Base-by-base conservation (phyloP, 2,113 vertebrate species). In the Rattus rattus region DNA sequence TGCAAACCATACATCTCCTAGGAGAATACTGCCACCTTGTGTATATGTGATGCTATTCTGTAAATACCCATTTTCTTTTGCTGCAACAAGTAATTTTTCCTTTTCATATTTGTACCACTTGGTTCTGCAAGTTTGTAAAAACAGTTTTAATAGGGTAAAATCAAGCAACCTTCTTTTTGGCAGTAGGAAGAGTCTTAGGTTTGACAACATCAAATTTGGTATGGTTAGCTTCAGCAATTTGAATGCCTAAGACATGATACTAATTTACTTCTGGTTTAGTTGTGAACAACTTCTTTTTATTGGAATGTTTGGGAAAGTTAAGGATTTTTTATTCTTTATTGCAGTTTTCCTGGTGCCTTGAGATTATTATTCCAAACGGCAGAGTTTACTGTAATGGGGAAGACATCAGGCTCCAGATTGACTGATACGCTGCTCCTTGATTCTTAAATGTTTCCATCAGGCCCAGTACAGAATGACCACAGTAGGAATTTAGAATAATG, bases 1-100 rank as follows among this genome's bases (percentile, higher is more conserved):
- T 61, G 7, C n/a, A 19, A 20, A 88, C 54, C 12, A 63, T 36
- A 65, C 88, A 5, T 83, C 54, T 73, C 9, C 24, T 94, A 93
- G 95, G 88, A 93, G 49, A 94, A 96, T 83, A 91, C 94, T 98
- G 98, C 97, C 97, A 98, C 83, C 98, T 98, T 72, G 87, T 97
- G 97, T 96, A 17, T 81, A 36, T 92, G 11, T 52, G n/a, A 24
- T 81, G 92, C 16, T 92, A 83, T 70, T 96, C 92, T 94, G 30
- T 96, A 73, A 54, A 36, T 80, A 61, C 73, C 20, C 20, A 8
- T 95, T 96, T 94, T 89, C 54, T 97, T 94, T 96, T 96, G 47
- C 89, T 91, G 73, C 13, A 63, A 28, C 59, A 77, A 65, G 39
- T 84, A 69, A 36, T 87, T 85, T 65, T 65, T 52, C 19, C 49